Evolutionary conservation across 2,797 vertebrate genomes (phyloP), one percentile per base, ranked within the genome.

Genomic region (Enteromius fasciolatus): DNA sequence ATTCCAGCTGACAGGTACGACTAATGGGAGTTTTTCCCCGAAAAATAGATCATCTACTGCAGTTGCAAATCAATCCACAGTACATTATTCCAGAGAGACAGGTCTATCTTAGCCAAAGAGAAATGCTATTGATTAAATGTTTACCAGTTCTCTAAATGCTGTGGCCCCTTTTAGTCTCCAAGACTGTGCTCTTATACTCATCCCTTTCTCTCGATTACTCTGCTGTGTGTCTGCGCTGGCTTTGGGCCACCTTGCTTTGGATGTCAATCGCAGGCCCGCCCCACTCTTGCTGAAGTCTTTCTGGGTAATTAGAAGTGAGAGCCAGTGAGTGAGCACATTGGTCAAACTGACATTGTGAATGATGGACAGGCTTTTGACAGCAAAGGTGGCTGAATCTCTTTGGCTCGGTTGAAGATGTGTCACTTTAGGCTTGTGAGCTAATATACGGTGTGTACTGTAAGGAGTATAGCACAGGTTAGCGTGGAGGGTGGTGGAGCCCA

Each of bases 91-190:
- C 69, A 64, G 67, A 75, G 50, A 86, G 75, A 86, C 88, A 83
- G 76, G 74, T 82, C 83, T 81, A 77, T 85, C 69, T 74, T 33
- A 64, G 67, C 77, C 52, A 61, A 78, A 78, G 83, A 83, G 84
- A 83, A 36, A 83, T 67, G 25, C 83, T 90, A 93, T 93, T 90
- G 92, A 91, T 93, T 87, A 90, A 87, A 87, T 86, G 87, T 91
- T 85, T 66, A 78, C 61, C 67, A 82, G 76, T 87, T 83, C 82
- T 89, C 44, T 74, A 72, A 80, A 79, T 20, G 79, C 15, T 86
- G 76, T 78, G 41, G 82, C 48, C 80, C 67, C 25, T 80, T 86
- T 88, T 74, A 84, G 52, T 80, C 50, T 64, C 76, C 41, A 77
- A 64, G 76, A 28, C 48, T n/a, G 20, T 75, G 15, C 44, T 76